A percentile compares a stretch with the other conserved stretches of the same genome.
Conservation (phyloP, 2,888 invertebrate species). For the Blastobasis adustella region DNA sequence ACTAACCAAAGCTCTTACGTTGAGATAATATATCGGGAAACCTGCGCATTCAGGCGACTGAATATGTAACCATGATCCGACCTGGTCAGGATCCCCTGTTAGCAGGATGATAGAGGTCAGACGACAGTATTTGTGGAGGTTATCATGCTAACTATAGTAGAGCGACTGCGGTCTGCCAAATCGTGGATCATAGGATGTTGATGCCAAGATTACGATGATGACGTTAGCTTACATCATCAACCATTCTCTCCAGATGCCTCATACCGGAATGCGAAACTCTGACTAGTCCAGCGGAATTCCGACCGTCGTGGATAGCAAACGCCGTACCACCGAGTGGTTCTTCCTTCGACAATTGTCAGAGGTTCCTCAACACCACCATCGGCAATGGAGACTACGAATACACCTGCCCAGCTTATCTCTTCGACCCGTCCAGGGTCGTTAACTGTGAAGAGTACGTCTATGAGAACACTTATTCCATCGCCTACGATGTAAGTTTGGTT, state of each 20-base stretch:
- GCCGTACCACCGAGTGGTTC: constrained; percentile 31
- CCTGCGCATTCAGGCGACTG: too few relatives aligned
- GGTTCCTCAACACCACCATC: constrained; percentile 1
- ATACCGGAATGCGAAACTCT: constrained; percentile 47
- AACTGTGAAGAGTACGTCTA: constrained; percentile 9
- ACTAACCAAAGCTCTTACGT: too few relatives aligned
- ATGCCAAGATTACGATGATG: too few relatives aligned
- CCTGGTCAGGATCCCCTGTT: too few relatives aligned
- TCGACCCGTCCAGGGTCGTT: constrained; percentile 1
- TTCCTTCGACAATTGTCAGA: constrained; percentile 3
- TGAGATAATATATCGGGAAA: too few relatives aligned
- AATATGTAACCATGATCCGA: too few relatives aligned
- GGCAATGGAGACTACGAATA: background rate
- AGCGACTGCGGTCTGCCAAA: too few relatives aligned
- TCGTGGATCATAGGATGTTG: too few relatives aligned
- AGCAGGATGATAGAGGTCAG: too few relatives aligned
- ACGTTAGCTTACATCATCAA: too few relatives aligned
- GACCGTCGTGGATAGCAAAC: constrained; percentile 38
- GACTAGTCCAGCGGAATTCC: constrained; percentile 20
- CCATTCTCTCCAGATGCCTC: constrained; percentile 32
- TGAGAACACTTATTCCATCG: constrained; percentile 7
- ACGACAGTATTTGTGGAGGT: too few relatives aligned
- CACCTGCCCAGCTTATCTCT: constrained; percentile 4
- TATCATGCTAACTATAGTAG: too few relatives aligned
- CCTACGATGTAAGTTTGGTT: constrained; percentile 8